These are phyloP conservation scores for Caenorhabditis macrosperma DNA, from an alignment of 2,888 invertebrate species.

Conservation along the genomic window DNA sequence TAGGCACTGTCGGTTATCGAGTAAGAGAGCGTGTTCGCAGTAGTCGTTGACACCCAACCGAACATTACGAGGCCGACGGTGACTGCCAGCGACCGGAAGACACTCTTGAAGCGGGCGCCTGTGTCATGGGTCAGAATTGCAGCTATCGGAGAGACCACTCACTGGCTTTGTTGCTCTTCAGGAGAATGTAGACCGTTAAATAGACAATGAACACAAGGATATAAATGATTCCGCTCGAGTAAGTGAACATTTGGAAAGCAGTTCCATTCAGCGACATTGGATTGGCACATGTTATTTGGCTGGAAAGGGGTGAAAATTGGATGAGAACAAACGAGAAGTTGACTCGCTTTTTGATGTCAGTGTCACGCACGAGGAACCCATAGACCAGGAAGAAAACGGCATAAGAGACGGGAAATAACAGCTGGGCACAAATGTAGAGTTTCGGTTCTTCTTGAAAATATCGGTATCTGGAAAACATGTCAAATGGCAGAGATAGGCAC, in stretches of 20 bases:
- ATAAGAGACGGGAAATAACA: constrained; percentile 54
- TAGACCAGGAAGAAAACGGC: constrained; percentile 46
- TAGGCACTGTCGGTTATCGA: constrained; percentile 33
- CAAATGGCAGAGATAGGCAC: neutral
- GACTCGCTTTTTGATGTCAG: constrained; percentile 30
- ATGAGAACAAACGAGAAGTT: neutral
- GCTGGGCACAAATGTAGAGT: constrained; percentile 48
- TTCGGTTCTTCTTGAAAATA: constrained; percentile 56
- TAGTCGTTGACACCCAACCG: constrained; percentile 60
- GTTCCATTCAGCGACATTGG: constrained; percentile 57
- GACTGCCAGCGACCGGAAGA: constrained; percentile 59
- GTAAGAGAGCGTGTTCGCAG: constrained; percentile 54
- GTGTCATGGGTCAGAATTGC: neutral
- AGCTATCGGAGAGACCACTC: neutral
- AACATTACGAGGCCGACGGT: constrained; percentile 62
- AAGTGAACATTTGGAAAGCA: constrained; percentile 58
- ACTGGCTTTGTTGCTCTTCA: constrained; percentile 60
- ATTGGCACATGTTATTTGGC: constrained; percentile 57
- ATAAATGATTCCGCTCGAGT: constrained; percentile 55
- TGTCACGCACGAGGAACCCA: constrained; percentile 41
- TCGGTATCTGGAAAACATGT: constrained; percentile 61
- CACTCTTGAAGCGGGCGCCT: constrained; percentile 60
- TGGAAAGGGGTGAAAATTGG: constrained; percentile 2
- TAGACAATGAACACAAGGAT: constrained; percentile 51
- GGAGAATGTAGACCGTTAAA: constrained; percentile 40